Base-by-base conservation (phyloP, 2,113 vertebrate genomes). In the Phasianus colchicus region DNA sequence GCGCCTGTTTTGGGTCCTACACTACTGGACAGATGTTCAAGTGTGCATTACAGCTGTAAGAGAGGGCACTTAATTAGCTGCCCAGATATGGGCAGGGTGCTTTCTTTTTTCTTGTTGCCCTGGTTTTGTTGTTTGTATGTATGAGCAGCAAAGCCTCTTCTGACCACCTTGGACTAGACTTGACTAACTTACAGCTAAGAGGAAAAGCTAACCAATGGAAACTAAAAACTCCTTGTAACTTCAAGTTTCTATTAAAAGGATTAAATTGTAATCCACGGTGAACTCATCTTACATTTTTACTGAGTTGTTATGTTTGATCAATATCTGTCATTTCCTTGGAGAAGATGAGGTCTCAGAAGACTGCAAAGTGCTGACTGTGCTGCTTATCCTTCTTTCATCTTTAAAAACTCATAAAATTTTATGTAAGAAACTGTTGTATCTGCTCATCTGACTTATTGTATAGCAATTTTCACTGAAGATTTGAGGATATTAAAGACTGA, bases 21-120 rank as follows among this genome's bases (percentile, higher is more conserved):
- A 42, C 61, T 72, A 61, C 79, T 47, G 47, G 95, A 89, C 93
- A 95, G 36, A 48, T 92, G 93, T 95, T 96, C 94, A 91, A 95
- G 72, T 43, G 47, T 55, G 55, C 57, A 86, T 50, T 8, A 8
- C 22, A 78, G 76, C 52, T 91, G 72, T 11, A n/a, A 83, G 38
- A 42, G n/a, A 87, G 83, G 60, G 25, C 58, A 45, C 40, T 89
- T 74, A 77, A 83, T 89, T 65, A 81, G 38, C 60, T 88, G 61
- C 61, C 65, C 90, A 83, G 86, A 83, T 72, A 69, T 36, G 69
- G 73, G 61, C 48, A 61, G 86, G 76, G 22, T 83, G 16, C 0
- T 0, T 22, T 30, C 34, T 66, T 38, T 50, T 45, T 45, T 82
- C 45, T 64, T 77, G 40, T 58, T 89, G 48, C 34, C 64, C 45